Evolutionary conservation across 2,113 vertebrate species (phyloP), one percentile per base, ranked within the genome.

Genomic region (Rhinolophus sinicus): DNA sequence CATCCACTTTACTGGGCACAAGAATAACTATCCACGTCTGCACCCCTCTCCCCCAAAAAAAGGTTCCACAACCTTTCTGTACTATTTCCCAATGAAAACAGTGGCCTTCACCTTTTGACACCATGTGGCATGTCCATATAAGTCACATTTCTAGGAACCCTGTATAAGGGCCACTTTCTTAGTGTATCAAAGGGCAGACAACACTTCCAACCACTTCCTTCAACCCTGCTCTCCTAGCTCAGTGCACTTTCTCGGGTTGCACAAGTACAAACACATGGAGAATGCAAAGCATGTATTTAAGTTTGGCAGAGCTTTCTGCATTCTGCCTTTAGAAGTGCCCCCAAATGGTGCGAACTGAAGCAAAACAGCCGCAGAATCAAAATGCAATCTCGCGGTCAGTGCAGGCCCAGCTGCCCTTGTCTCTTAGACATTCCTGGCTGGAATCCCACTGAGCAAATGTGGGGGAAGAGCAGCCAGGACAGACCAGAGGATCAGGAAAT

Each of bases 341-440:
- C 52, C 93, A 96, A 90, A 97, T 4, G 38, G 94, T 97, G 95
- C 0, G 0, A 30, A 52, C 40, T 89, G 22, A 64, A 95, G 94
- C 92, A 69, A 90, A 97, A 97, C 95, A 96, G 80, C 97, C 95
- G 50, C 86, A 67, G 96, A 93, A 92, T 93, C 93, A 98, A 97
- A 96, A 96, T 76, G 92, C 67, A 86, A 92, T 73, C 92, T 93
- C 12, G 8, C 96, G 97, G 97, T 98, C 92, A 97, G 77, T 60
- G 75, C 85, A 35, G 92, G 90, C 69, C 91, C 85, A 96, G 91
- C 26, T 90, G 88, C 62, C 92, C 90, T 87, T 78, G 91, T 81
- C 95, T 97, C 96, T 97, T 97, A 97, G 88, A 96, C 84, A 95
- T 92, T 98, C 86, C 88, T 97, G 89, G 93, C 94, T 95, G 90